These are phyloP conservation scores for Propithecus perrieri DNA, from an alignment of 2,797 vertebrate species.

Conservation along the genomic window DNA sequence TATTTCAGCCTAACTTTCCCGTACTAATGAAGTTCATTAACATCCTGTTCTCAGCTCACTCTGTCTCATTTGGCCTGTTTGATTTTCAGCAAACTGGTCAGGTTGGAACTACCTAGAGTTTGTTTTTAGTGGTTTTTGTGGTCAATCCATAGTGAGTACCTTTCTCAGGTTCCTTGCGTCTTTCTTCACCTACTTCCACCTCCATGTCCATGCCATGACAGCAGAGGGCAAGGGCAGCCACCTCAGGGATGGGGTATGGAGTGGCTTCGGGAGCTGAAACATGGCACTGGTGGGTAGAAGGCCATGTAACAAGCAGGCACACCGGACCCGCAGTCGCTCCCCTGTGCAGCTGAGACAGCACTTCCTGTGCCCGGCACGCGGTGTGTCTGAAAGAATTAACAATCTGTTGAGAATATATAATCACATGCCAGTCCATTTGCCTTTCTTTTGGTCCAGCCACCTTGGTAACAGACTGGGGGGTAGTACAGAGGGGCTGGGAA, in stretches of 20 bases:
- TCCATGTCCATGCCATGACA: neutral
- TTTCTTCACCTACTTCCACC: neutral
- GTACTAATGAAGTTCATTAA: neutral
- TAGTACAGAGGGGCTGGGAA: neutral
- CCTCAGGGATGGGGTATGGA: neutral
- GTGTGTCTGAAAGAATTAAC: neutral
- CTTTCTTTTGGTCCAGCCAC: constrained; percentile 37
- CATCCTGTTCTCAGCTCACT: neutral
- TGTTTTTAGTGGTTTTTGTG: neutral
- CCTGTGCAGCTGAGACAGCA: neutral
- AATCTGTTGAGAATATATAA: constrained; percentile 45
- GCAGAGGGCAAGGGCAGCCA: neutral
- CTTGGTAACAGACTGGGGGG: neutral
- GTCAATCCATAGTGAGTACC: neutral
- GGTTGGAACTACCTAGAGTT: neutral
- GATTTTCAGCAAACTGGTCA: neutral
- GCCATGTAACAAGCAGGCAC: neutral
- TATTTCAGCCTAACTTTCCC: neutral
- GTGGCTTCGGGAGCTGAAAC: neutral
- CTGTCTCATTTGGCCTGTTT: neutral
- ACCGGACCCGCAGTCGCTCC: neutral
- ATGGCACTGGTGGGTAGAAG: neutral
- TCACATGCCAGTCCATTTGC: constrained; percentile 47
- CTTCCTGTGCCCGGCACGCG: neutral
- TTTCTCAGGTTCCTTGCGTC: neutral